A percentile compares a stretch with the other conserved stretches of the same genome.
Evolutionary conservation across 92 coral and sea anemone species (phyloP).

Genomic region (Porites divaricata): DNA sequence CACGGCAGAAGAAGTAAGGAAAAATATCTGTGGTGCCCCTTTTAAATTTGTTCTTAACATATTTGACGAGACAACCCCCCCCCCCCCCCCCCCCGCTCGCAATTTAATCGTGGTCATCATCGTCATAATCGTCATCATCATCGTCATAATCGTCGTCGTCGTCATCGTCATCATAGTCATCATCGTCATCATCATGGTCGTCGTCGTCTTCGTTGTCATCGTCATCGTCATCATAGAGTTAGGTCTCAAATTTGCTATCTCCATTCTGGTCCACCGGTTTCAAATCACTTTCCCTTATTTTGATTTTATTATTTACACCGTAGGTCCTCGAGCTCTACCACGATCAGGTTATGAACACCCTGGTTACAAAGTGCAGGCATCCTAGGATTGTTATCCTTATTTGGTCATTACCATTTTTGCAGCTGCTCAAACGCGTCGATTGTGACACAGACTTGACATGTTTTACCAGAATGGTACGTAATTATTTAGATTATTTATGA

Average conservation of each 20-base stretch:
- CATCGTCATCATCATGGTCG: too few species aligned
- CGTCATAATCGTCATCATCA: too few species aligned
- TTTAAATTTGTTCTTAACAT: too few species aligned
- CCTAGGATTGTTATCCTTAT: conserved; percentile 77
- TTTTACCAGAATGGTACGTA: conserved; percentile 82
- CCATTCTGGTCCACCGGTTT: too few species aligned
- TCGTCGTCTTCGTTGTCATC: too few species aligned
- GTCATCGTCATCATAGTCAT: too few species aligned
- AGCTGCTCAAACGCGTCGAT: conserved; percentile 62
- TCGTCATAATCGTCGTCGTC: too few species aligned
- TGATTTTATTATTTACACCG: background rate
- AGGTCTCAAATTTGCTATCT: too few species aligned
- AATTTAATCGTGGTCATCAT: background rate
- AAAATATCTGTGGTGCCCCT: too few species aligned
- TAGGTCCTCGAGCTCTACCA: conserved; percentile 86
- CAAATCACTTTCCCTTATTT: background rate
- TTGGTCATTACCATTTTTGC: conserved; percentile 82
- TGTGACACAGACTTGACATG: conserved; percentile 88
- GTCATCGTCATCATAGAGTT: too few species aligned
- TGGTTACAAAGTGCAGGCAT: conserved; percentile 80
- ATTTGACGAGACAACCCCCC: background rate
- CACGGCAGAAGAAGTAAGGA: too few species aligned
- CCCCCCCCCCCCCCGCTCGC: background rate
- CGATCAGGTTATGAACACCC: conserved; percentile 64
- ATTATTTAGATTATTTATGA: background rate